Base-by-base conservation (phyloP, 2,797 vertebrate genomes). In the Pseudopleuronectes americanus region DNA sequence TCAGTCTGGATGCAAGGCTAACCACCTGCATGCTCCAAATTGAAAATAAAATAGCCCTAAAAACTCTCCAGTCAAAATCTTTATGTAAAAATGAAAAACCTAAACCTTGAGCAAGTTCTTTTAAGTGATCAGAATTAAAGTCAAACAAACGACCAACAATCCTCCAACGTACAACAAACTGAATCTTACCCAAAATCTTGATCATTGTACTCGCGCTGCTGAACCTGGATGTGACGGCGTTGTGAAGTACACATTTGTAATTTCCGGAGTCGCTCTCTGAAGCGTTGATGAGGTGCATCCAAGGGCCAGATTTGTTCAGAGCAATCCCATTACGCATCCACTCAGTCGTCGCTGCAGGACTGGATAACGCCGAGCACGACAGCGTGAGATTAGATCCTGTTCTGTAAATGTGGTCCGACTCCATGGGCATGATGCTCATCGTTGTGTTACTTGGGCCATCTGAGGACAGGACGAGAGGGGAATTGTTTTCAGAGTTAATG, bases 371-470 rank as follows among this genome's bases (percentile, higher is more conserved):
- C 12, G 77, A 83, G 84, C 94, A 95, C 0, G 76, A 76, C 49
- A 95, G 66, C 1, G 55, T 83, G 73, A 94, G 85, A 52, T 82
- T 41, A 0, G 88, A 87, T 36, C 90, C 93, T 0, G 90, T 73
- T 62, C 17, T 69, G 60, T 93, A 84, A n/a, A 7, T 45, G 12
- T 13, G 0, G 49, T 2, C 52, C n/a, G 8, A 1, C 8, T 5
- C 4, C 47, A 0, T 6, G 8, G 92, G 92, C 19, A 3, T 31
- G 47, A 75, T 17, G 4, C 0, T 71, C 9, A 94, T 63, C 1
- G 1, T 12, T 1, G 76, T 6, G 53, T 91, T 83, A 57, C 80
- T 82, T 13, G 94, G 93, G 28, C 94, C 94, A 70, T 93, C 94
- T 95, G 57, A 57, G 67, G 45, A 74, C 22, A 60, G 4, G 55